phyloP scores from a whole-genome alignment of 2,888 invertebrate species.

The Priocnemis perturbator region DNA sequence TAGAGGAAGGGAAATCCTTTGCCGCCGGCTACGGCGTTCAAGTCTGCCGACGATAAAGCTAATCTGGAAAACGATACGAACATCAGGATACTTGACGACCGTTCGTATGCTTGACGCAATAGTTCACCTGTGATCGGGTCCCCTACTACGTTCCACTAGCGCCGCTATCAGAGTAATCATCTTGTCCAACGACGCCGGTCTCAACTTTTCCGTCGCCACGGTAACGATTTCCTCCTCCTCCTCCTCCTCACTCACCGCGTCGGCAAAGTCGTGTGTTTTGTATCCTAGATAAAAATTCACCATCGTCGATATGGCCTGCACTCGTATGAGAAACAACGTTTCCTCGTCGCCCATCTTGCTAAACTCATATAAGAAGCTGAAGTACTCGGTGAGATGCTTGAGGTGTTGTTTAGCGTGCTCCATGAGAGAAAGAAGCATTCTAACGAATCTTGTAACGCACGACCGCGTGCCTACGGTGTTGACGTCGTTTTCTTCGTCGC shows the following conservation, averaged over 20 bases:
- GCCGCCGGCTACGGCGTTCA: slow-evolving; percentile 88
- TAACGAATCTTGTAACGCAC: slow-evolving; percentile 95
- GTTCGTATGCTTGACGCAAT: not conserved
- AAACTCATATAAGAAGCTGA: slow-evolving; percentile 93
- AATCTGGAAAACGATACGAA: too few species aligned
- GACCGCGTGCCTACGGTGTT: slow-evolving; percentile 83
- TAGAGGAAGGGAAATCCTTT: slow-evolving; percentile 96
- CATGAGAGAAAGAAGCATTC: slow-evolving; percentile 90
- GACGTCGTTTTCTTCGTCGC: slow-evolving; percentile 78
- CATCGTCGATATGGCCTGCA: slow-evolving; percentile 92
- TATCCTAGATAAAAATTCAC: slow-evolving; percentile 95
- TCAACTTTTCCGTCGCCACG: slow-evolving; percentile 84
- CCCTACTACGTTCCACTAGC: slow-evolving; percentile 91
- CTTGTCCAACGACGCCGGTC: slow-evolving; percentile 94
- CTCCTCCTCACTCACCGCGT: slow-evolving; percentile 84
- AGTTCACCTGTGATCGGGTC: slow-evolving; percentile 79
- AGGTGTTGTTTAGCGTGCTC: slow-evolving; percentile 91
- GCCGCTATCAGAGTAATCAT: slow-evolving; percentile 95
- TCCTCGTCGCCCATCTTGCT: slow-evolving; percentile 97
- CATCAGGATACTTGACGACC: too few species aligned
- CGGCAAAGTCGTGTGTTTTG: slow-evolving; percentile 84
- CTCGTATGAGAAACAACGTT: slow-evolving; percentile 89
- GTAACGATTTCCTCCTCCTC: slow-evolving; percentile 84
- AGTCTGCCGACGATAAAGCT: slow-evolving; percentile 86
- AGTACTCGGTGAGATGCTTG: slow-evolving; percentile 94